Evolutionary conservation across 2,888 invertebrate species (phyloP), one percentile per base, ranked within the genome.

Genomic region (Neoitamus cyanurus): DNA sequence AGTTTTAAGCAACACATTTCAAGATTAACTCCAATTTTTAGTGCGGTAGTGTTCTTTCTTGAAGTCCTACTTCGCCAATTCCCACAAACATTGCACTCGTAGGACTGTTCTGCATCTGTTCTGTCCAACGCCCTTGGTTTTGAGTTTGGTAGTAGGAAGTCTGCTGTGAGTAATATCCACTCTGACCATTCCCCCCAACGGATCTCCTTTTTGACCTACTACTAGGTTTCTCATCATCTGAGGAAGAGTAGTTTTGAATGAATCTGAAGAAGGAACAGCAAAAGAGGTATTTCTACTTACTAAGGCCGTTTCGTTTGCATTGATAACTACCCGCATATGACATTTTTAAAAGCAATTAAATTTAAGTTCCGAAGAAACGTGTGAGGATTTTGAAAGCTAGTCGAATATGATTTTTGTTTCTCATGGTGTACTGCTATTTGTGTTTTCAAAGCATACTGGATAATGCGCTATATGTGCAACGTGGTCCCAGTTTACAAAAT

Each of bases 221-320:
- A n/a, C 34, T 31, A 0, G 75, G 46, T 25, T 42, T 37, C 28
- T 75, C 42, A 15, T 75, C 75, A 37, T 75, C 75, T 73, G 28
- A 11, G n/a, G 30, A n/a, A 28, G 15, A 25, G 13, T 15, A 73
- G 36, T 5, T 73, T 3, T 15, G 7, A 58, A 58, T 25, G 20
- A n/a, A n/a, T n/a, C 7, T 37, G 3, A 7, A 11, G 13, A 6
- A 73, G 0, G 5, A 11, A 37, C 3, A n/a, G 15, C 2, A 36
- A 15, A 72, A 37, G 1, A 2, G 13, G 2, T n/a, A n/a, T n/a
- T 7, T 75, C 13, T 42, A 3, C 46, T 1, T 48, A 42, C 30
- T 84, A 37, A 78, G 34, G 4, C 30, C 46, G n/a, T 58, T 95
- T 4, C 95, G 89, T 42, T 93, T 92, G 89, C 95, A 96, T 80